phyloP scores from a whole-genome alignment of 2,113 vertebrate species.

The Cavia porcellus region DNA sequence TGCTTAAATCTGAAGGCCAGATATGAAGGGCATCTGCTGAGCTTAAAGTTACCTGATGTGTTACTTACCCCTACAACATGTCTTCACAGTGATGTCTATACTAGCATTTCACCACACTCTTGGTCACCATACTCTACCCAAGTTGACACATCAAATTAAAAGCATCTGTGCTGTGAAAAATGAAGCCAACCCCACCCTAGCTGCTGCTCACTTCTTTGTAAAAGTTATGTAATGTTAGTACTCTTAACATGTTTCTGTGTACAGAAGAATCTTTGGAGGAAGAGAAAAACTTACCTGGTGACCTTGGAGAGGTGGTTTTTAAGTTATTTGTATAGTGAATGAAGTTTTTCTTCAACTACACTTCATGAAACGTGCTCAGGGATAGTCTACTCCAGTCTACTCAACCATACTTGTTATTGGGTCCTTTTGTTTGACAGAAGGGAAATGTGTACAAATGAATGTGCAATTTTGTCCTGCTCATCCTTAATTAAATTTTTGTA shows the following conservation, averaged over 20 bases:
- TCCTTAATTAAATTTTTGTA: constrained; percentile 47
- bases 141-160: neutral
- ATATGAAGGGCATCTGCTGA: neutral
- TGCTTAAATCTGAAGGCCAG: neutral
- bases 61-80: neutral
- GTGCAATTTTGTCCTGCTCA: constrained; percentile 1
- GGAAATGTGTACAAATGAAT: neutral
- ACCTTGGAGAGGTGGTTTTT: neutral
- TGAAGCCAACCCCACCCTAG: neutral
- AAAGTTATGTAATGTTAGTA: constrained; percentile 4
- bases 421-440: neutral
- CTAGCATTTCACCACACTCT: neutral
- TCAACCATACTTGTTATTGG: neutral
- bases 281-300: neutral
- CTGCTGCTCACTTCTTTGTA: neutral
- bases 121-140: neutral
- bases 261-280: neutral
- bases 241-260: neutral
- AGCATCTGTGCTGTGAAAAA: neutral
- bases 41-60: neutral
- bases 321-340: neutral
- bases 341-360: neutral
- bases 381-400: neutral
- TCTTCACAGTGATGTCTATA: neutral
- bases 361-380: neutral